Evolutionary conservation across 2,797 vertebrate species (phyloP), one percentile per base, ranked within the genome.

Genomic region (Coluber constrictor): DNA sequence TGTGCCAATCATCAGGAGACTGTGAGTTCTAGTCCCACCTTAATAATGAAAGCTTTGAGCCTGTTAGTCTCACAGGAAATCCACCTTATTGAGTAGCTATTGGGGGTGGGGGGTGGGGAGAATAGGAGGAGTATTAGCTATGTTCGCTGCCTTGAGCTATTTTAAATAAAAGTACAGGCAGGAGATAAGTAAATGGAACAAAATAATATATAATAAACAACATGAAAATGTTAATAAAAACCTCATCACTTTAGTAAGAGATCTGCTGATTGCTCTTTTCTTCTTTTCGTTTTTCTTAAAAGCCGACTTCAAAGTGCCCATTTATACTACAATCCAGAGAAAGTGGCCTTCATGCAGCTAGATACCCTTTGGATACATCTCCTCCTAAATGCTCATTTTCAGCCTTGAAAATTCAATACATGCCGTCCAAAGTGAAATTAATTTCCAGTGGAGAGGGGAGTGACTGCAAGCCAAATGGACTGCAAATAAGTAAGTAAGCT

Each of bases 21-120:
- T 51, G 47, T 51, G 47, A 51, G 47, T 51, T 51, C 47, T 51
- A 51, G 47, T 51, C 47, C 47, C 47, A 1, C 47, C 47, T 51
- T 51, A 51, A 51, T 51, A 6, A 7, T 51, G 47, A 51, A 51
- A 51, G 47, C 47, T 51, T 47, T 47, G 43, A 47, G 43, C 43
- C 43, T 47, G 43, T 47, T 47, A 47, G 0, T 47, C 43, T 47
- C 43, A 4, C 61, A 63, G 61, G 61, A 63, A 29, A 63, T 29
- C 11, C 23, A 63, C 10, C 27, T 29, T 63, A 66, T n/a, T 15
- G 63, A n/a, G 13, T 66, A n/a, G 5, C 63, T 66, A 29, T 13
- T 1, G 29, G 12, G 29, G 29, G 13, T 1, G 29, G 12, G 29
- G 29, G 13, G 5, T 1, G 29, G 3, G 3, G 61, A 7, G 3